Evolutionary conservation across 92 coral and sea anemone genomes (phyloP).

Genomic region (Isaurus tuberculatus): DNA sequence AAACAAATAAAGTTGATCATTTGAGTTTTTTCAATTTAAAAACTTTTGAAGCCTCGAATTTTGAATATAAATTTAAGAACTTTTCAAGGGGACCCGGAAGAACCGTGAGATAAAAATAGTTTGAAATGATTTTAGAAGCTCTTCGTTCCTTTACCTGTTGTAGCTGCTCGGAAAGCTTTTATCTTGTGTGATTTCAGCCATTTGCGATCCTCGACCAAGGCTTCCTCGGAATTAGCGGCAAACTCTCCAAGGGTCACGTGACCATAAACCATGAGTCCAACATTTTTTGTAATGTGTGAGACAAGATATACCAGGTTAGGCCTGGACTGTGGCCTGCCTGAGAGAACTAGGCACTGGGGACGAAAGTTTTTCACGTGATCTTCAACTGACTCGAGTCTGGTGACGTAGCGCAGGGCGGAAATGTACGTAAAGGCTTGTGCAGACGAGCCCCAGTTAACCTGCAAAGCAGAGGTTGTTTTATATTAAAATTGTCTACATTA

Average conservation of each 20-base stretch:
- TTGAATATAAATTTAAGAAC: too few relatives aligned
- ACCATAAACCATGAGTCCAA: conserved; percentile 91
- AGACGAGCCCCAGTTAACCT: conserved; percentile 99
- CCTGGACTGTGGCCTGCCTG: conserved; percentile 77
- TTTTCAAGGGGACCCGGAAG: too few relatives aligned
- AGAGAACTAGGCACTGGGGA: conserved; percentile 93
- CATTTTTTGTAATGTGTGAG: conserved; percentile 91
- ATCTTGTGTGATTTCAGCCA: conserved; percentile 87
- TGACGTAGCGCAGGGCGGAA: conserved; percentile 80
- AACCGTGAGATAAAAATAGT: too few relatives aligned
- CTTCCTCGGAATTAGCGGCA: conserved; percentile 56
- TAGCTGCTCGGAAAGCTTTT: conserved; percentile 86
- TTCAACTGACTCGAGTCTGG: conserved; percentile 75
- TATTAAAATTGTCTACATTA: neutral
- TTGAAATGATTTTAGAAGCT: too few relatives aligned
- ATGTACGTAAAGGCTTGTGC: conserved; percentile 93
- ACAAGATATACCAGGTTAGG: conserved; percentile 74
- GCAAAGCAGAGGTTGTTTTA: neutral
- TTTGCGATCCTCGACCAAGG: conserved; percentile 59
- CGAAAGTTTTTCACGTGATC: conserved; percentile 99
- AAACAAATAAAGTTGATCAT: too few relatives aligned
- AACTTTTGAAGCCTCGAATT: too few relatives aligned
- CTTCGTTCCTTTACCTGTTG: conserved; percentile 92
- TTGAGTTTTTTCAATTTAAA: too few relatives aligned
- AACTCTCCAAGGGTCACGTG: conserved; percentile 62